Evolutionary conservation across 1,140 invertebrate species (phyloP).

Genomic region (Gyrodactylus bullatarudis): DNA sequence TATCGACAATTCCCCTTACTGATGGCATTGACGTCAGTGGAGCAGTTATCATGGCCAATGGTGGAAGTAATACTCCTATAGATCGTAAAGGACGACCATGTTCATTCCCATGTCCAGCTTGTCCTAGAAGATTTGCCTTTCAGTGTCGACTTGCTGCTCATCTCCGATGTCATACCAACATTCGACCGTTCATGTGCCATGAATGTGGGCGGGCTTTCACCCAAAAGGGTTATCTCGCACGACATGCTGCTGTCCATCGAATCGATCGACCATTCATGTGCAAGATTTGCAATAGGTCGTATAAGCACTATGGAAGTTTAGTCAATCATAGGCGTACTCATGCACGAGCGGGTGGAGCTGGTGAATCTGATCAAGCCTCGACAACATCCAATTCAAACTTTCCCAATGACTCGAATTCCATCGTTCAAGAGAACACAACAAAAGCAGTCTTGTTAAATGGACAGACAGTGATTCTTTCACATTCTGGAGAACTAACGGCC

Average conservation of each 20-base stretch:
- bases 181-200: constrained; percentile 12
- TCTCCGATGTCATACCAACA: background rate
- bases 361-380: background rate
- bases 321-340: background rate
- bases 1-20: background rate
- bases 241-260: constrained; percentile 15
- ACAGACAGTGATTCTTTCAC: background rate
- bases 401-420: background rate
- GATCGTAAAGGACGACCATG: constrained; percentile 1
- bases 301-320: constrained; percentile 12
- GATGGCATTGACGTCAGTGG: background rate
- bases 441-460: background rate
- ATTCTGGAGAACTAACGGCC: background rate
- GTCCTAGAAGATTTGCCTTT: background rate
- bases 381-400: background rate
- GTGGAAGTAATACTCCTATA: background rate
- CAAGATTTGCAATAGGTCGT: constrained; percentile 12
- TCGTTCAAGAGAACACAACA: background rate
- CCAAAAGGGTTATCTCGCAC: constrained; percentile 13
- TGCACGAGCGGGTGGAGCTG: background rate
- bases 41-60: background rate
- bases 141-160: background rate
- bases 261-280: constrained; percentile 16
- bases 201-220: constrained; percentile 16
- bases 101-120: background rate